Percentiles rank a stretch among this genome's conserved stretches.
phyloP scores from a whole-genome alignment of 2,797 vertebrate genomes.

The Sebastes steindachneri region DNA sequence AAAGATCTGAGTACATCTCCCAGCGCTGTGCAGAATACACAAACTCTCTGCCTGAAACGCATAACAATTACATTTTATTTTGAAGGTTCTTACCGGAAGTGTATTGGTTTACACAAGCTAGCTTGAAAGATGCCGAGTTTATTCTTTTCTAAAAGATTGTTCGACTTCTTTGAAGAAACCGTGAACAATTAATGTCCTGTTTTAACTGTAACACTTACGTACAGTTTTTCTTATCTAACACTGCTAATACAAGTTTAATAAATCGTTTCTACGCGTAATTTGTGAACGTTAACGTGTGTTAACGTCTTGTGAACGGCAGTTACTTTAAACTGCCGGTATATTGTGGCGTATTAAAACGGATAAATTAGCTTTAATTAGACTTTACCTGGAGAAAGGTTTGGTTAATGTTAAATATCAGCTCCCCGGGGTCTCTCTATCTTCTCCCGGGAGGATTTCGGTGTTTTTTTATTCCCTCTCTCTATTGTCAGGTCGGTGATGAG shows the following conservation, averaged over 20 bases:
- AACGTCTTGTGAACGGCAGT: not conserved
- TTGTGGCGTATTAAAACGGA: no score
- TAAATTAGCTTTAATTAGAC: not conserved
- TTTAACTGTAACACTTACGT: not conserved
- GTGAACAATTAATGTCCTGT: not conserved
- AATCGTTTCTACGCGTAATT: not conserved
- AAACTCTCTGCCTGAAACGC: not conserved
- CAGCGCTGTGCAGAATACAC: no score
- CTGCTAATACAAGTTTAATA: not conserved
- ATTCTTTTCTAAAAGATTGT: not conserved
- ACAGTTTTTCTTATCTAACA: not conserved
- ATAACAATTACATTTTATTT: not conserved
- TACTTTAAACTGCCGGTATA: not conserved
- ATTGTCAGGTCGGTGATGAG: not conserved
- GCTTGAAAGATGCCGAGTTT: not conserved
- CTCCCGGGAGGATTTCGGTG: not conserved
- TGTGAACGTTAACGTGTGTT: not conserved
- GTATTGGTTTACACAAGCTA: rapidly evolving
- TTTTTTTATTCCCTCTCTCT: not conserved
- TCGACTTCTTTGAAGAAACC: not conserved
- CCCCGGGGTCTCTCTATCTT: not conserved
- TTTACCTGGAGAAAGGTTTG: slow-evolving; percentile 15
- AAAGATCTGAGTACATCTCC: no score
- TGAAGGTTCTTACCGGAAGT: not conserved
- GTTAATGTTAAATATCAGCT: not conserved